Percentiles rank a stretch among this genome's conserved stretches.
Conservation (phyloP, 2,113 vertebrate genomes). For the Micronisus gabar region DNA sequence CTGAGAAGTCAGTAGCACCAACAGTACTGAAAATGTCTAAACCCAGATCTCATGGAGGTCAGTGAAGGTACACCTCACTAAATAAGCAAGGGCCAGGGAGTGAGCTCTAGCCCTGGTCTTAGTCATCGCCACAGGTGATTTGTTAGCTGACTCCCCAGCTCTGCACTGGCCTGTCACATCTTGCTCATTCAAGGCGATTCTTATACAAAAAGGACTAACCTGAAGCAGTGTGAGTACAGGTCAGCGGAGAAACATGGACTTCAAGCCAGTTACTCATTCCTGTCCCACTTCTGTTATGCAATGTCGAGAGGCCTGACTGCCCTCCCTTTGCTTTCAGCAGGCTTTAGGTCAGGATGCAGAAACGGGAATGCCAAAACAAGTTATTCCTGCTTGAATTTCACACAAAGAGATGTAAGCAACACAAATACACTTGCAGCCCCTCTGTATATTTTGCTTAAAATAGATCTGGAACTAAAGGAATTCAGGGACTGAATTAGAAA, state of each 20-base stretch:
- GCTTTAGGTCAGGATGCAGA: not conserved
- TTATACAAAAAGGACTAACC: not conserved
- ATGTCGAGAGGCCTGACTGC: not conserved
- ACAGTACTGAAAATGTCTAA: not conserved
- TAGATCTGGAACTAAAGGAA: not conserved
- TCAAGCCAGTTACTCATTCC: not conserved
- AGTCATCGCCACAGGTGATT: not conserved
- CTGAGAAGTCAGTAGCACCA: not conserved
- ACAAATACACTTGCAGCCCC: not conserved
- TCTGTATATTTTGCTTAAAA: constrained; percentile 19
- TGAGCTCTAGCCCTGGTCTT: not conserved
- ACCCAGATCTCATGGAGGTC: not conserved
- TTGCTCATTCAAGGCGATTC: not conserved
- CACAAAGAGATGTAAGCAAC: not conserved
- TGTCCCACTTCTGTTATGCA: not conserved
- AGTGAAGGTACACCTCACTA: not conserved
- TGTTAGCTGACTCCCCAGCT: not conserved
- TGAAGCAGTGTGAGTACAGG: not conserved
- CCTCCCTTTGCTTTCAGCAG: not conserved
- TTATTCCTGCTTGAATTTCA: not conserved
- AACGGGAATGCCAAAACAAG: not conserved
- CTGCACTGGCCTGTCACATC: not conserved
- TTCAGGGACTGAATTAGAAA: constrained; percentile 13
- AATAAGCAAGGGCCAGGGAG: not conserved
- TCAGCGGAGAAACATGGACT: not conserved